Percentiles rank a stretch among this genome's conserved stretches.
These are phyloP conservation scores for Botia kubotai DNA, from an alignment of 2,797 vertebrate species.

Conservation along the genomic window DNA sequence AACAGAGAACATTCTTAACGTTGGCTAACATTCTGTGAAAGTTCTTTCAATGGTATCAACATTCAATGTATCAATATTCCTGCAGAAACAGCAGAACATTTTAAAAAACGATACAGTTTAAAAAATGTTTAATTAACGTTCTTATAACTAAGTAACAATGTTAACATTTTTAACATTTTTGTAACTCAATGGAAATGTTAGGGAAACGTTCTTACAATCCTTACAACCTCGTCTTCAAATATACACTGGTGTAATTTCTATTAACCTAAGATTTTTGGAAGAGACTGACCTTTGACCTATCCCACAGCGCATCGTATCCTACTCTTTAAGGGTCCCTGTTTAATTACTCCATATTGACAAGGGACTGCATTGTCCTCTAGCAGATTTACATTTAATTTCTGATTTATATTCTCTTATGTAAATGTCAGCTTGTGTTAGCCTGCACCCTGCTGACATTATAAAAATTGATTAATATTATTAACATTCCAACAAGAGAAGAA, in stretches of 20 bases:
- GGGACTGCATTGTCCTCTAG: conserved; percentile 73
- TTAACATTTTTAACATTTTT: no score
- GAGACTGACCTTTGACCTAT: conserved; percentile 47
- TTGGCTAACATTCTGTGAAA: no score
- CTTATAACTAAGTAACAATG: no score
- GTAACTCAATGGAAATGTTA: no score
- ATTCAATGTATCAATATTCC: no score
- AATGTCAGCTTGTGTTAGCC: conserved; percentile 79
- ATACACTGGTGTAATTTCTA: conserved; percentile 6
- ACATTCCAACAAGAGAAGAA: conserved; percentile 66
- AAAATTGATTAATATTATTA: conserved; percentile 81
- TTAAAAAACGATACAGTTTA: no score
- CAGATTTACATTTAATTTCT: conserved; percentile 73
- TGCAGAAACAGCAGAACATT: no score
- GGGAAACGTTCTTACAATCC: no score
- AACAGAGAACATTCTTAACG: no score
- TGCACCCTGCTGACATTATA: conserved; percentile 76
- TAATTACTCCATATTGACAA: conserved; percentile 68
- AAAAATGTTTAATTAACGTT: no score
- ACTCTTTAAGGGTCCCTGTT: conserved; percentile 32
- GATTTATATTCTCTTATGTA: conserved; percentile 83
- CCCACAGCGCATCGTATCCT: conserved; percentile 45
- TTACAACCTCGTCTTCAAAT: background rate
- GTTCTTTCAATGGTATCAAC: no score
- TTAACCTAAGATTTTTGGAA: conserved; percentile 2